Evolutionary conservation across 2,797 vertebrate species (phyloP).

Genomic region (Molossus molossus): DNA sequence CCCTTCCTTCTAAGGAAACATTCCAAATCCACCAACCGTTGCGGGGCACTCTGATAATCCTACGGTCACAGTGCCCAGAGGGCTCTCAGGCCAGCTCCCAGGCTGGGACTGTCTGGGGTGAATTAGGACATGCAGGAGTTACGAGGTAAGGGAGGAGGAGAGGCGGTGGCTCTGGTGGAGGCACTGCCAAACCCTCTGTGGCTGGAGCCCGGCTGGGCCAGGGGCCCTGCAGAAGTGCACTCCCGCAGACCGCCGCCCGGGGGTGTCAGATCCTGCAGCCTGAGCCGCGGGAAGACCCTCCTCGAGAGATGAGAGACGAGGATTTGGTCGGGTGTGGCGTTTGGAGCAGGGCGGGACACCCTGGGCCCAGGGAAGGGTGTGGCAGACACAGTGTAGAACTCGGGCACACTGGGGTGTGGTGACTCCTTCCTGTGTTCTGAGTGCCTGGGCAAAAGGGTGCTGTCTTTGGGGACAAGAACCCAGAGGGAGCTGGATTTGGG

Average conservation of each 20-base stretch:
- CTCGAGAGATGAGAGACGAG: no score
- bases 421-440: neutral
- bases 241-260: no score
- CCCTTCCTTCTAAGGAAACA: rapidly evolving
- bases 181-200: neutral
- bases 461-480: neutral
- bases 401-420: neutral
- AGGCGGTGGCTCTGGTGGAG: neutral
- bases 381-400: neutral
- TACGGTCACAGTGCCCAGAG: rapidly evolving
- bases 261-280: neutral
- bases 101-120: neutral
- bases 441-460: neutral
- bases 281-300: neutral
- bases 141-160: neutral
- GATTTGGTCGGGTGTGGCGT: rapidly evolving
- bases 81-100: neutral
- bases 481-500: neutral
- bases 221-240: neutral
- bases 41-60: rapidly evolving
- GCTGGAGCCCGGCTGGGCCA: neutral
- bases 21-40: rapidly evolving
- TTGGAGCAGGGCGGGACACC: neutral
- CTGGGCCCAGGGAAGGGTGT: rapidly evolving
- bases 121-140: neutral